These are phyloP conservation scores for Pipra filicauda DNA, from an alignment of 2,113 vertebrate species.

Conservation along the genomic window DNA sequence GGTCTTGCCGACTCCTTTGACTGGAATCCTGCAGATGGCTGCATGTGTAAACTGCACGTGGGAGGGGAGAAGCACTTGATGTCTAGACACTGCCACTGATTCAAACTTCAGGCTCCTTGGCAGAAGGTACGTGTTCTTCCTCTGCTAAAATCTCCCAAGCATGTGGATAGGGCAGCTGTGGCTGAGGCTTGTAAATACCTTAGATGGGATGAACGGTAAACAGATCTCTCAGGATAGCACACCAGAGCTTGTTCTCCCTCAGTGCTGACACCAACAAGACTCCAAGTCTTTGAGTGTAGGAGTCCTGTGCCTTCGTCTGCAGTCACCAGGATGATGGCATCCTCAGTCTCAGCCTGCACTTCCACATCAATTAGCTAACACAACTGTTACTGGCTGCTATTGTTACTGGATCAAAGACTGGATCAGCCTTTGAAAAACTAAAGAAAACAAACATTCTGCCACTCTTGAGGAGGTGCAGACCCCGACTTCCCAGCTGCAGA, in stretches of 20 bases:
- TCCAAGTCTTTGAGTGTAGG: background rate
- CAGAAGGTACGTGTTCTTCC: background rate
- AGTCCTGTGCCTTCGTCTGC: background rate
- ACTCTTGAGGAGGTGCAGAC: background rate
- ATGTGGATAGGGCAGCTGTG: background rate
- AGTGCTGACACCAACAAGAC: background rate
- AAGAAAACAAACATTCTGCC: background rate
- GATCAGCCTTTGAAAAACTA: background rate
- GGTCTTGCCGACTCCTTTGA: slow-evolving; percentile 25
- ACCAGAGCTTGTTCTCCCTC: background rate
- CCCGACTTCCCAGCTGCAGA: background rate
- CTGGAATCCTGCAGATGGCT: slow-evolving; percentile 46
- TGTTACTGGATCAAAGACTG: background rate
- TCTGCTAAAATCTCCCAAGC: background rate
- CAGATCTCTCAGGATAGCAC: background rate
- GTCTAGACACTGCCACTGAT: slow-evolving; percentile 59
- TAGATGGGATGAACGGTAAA: background rate
- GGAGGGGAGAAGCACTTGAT: slow-evolving; percentile 53
- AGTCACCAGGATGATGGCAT: background rate
- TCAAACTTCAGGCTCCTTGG: slow-evolving; percentile 15
- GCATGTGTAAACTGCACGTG: slow-evolving; percentile 44
- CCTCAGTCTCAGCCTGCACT: background rate
- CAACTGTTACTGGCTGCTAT: background rate
- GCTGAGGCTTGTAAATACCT: background rate
- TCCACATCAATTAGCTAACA: background rate